A percentile compares a stretch with the other conserved stretches of the same genome.
phyloP scores from a whole-genome alignment of 2,888 invertebrate species.

The Chymomyza caudatula region DNA sequence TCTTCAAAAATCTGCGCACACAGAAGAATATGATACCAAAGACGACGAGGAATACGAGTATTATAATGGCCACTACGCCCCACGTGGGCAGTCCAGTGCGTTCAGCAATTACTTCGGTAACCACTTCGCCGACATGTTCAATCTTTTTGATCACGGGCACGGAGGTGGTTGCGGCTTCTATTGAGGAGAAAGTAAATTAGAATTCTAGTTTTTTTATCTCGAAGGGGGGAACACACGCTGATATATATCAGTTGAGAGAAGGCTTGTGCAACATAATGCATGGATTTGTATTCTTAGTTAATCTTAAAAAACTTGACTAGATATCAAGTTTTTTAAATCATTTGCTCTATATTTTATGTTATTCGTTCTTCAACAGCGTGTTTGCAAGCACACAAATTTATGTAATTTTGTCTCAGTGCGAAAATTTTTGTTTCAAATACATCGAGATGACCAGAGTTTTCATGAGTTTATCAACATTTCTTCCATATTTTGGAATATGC shows the following conservation, averaged over 20 bases:
- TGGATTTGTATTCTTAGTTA: no score
- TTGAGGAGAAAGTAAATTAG: background rate
- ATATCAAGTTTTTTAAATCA: no score
- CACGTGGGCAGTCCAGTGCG: conserved; percentile 89
- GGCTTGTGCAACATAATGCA: no score
- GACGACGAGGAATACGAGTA: conserved; percentile 88
- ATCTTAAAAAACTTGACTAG: no score
- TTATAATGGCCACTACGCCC: conserved; percentile 90
- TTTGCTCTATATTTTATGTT: no score
- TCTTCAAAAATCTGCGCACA: conserved; percentile 94
- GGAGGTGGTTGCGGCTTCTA: conserved; percentile 66
- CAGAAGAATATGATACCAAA: conserved; percentile 94
- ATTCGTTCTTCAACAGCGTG: no score
- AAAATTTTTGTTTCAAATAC: no score
- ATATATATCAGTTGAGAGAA: background rate
- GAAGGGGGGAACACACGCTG: background rate
- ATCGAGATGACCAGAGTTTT: no score
- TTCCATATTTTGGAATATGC: no score
- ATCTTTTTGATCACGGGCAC: conserved; percentile 73
- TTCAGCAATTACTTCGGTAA: conserved; percentile 82
- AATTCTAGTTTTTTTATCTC: background rate
- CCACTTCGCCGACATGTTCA: conserved; percentile 79
- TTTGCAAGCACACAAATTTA: no score
- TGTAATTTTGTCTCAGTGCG: no score
- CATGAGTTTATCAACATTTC: no score